Percentiles rank a stretch among this genome's conserved stretches.
These are phyloP conservation scores for Sarcophilus harrisii DNA, from an alignment of 2,797 vertebrate species.

Conservation along the genomic window DNA sequence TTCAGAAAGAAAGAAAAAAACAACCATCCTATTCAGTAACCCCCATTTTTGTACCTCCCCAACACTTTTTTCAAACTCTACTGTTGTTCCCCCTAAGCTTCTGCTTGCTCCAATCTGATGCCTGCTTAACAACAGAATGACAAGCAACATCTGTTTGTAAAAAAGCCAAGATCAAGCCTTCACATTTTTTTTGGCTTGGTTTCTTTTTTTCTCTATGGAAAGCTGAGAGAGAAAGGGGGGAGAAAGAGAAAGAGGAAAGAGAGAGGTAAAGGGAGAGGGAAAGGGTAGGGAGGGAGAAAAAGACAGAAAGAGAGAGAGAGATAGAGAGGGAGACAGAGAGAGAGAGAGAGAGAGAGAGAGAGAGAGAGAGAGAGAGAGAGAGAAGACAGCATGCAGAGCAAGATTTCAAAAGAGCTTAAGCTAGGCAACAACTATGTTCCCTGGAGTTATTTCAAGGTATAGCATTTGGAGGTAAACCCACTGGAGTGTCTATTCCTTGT, in stretches of 20 bases:
- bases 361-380: not conserved
- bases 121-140: slow-evolving; percentile 90
- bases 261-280: slow-evolving; percentile 18
- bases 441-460: slow-evolving; percentile 77
- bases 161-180: slow-evolving; percentile 89
- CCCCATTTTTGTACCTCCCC: not conserved
- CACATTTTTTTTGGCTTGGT: slow-evolving; percentile 84
- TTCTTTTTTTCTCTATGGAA: slow-evolving; percentile 70
- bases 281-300: not conserved
- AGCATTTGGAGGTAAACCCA: slow-evolving; percentile 66
- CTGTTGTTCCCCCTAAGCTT: slow-evolving; percentile 81
- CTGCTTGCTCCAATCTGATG: slow-evolving; percentile 87
- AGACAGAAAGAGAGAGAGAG: slow-evolving; percentile 2
- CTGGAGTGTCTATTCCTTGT: not conserved
- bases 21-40: not conserved
- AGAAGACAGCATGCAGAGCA: slow-evolving; percentile 18
- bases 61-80: slow-evolving; percentile 66
- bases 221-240: slow-evolving; percentile 22
- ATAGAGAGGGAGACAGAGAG: slow-evolving; percentile 41
- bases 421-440: slow-evolving; percentile 63
- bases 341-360: slow-evolving; percentile 7
- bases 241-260: slow-evolving; percentile 1
- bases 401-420: slow-evolving; percentile 62
- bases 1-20: slow-evolving; percentile 41
- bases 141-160: slow-evolving; percentile 94